Evolutionary conservation across 2,113 vertebrate genomes (phyloP).

Genomic region (Grantiella picta): DNA sequence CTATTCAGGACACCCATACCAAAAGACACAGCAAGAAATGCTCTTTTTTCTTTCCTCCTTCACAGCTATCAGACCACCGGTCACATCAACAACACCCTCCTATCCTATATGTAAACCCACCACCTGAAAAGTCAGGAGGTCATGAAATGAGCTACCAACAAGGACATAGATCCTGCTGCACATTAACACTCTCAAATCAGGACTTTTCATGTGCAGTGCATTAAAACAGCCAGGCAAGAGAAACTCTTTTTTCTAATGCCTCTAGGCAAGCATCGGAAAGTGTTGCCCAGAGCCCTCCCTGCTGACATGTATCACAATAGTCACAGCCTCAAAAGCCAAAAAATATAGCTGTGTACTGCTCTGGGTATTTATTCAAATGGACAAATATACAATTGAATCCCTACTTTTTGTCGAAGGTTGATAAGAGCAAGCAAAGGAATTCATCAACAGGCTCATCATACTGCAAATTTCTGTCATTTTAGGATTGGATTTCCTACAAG

Average conservation of each 20-base stretch:
- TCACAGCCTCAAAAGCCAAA: background rate
- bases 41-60: background rate
- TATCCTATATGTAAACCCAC: background rate
- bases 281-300: background rate
- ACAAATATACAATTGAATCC: background rate
- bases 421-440: background rate
- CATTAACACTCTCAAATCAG: background rate
- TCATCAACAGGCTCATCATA: constrained; percentile 56
- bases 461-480: constrained; percentile 23
- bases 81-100: background rate
- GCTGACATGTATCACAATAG: background rate
- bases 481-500: background rate
- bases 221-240: background rate
- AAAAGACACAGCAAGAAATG: background rate
- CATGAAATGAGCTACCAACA: background rate
- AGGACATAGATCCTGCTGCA: background rate
- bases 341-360: background rate
- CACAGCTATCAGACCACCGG: background rate
- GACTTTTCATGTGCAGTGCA: background rate
- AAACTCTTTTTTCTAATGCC: background rate
- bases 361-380: background rate
- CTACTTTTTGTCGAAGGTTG: constrained; percentile 16
- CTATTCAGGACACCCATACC: background rate
- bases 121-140: background rate
- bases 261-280: background rate